Evolutionary conservation across 2,888 invertebrate species (phyloP).

Genomic region (Nymphalis c-album): DNA sequence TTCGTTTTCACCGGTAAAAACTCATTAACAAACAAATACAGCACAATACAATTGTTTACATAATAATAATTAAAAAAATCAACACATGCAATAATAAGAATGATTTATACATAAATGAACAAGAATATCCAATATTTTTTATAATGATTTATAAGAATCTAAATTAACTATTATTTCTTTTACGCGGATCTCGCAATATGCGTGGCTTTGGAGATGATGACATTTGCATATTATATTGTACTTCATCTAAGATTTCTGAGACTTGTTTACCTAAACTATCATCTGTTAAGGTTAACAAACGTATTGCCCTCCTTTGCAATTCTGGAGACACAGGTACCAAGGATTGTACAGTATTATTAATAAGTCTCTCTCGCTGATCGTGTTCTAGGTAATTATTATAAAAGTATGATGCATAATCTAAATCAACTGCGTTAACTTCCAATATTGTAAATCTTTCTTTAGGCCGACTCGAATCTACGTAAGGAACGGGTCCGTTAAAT

Average conservation of each 20-base stretch:
- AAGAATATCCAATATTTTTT: no score
- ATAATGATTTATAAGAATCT: no score
- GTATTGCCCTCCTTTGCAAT: slow-evolving; percentile 88
- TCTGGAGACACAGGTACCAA: slow-evolving; percentile 52
- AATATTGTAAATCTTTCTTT: slow-evolving; percentile 45
- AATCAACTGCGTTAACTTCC: slow-evolving; percentile 52
- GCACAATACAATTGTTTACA: no score
- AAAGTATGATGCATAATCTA: slow-evolving; percentile 86
- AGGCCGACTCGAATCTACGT: slow-evolving; percentile 67
- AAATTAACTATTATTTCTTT: not conserved
- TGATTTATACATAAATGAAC: no score
- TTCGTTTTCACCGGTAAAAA: no score
- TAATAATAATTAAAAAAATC: no score
- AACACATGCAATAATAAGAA: no score
- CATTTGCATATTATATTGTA: slow-evolving; percentile 8
- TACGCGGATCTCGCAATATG: not conserved
- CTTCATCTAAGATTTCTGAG: slow-evolving; percentile 19
- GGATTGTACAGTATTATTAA: slow-evolving; percentile 39
- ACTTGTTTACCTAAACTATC: slow-evolving; percentile 83
- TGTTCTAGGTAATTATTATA: slow-evolving; percentile 74
- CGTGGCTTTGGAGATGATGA: slow-evolving; percentile 22
- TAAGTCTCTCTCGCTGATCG: slow-evolving; percentile 41
- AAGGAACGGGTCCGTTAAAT: slow-evolving; percentile 90
- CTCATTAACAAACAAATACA: no score
- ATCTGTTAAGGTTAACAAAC: slow-evolving; percentile 88